Conservation (phyloP, 2,797 vertebrate genomes). For the Gambusia yucatana region DNA sequence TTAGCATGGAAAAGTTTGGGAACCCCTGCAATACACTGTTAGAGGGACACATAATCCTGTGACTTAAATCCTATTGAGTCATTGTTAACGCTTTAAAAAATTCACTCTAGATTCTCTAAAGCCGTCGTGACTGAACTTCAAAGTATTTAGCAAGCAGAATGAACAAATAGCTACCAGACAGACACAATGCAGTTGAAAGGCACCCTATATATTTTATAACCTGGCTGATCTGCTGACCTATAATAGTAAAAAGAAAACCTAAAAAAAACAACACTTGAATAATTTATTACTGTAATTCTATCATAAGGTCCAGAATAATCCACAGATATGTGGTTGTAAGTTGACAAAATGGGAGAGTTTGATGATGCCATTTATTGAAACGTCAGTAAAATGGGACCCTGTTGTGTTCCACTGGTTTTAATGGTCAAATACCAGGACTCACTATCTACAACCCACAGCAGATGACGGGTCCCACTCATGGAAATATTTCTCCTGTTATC, state of each 20-base stretch:
- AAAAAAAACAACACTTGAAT: too few species aligned
- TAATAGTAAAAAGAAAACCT: too few species aligned
- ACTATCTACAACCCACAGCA: conserved; percentile 1
- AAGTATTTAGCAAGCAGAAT: not conserved
- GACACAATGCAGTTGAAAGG: too few species aligned
- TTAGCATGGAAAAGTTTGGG: too few species aligned
- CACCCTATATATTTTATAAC: too few species aligned
- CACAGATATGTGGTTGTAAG: too few species aligned
- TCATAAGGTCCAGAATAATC: too few species aligned
- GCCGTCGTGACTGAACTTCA: not conserved
- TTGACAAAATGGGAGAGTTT: too few species aligned
- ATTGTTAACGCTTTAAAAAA: not conserved
- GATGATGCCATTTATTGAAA: not conserved
- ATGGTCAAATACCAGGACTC: not conserved
- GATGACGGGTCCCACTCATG: not conserved
- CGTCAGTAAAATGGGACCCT: not conserved
- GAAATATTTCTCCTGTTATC: conserved; percentile 40
- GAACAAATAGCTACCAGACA: not conserved
- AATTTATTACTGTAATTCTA: too few species aligned
- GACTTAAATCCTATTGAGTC: not conserved
- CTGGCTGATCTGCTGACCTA: too few species aligned
- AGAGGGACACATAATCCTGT: not conserved
- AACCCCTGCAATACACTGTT: not conserved
- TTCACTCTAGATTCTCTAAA: not conserved
- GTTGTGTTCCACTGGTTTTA: not conserved